Percentiles rank a stretch among this genome's conserved stretches.
These are phyloP conservation scores for Raphicerus campestris DNA, from an alignment of 2,113 vertebrate species.

Conservation along the genomic window DNA sequence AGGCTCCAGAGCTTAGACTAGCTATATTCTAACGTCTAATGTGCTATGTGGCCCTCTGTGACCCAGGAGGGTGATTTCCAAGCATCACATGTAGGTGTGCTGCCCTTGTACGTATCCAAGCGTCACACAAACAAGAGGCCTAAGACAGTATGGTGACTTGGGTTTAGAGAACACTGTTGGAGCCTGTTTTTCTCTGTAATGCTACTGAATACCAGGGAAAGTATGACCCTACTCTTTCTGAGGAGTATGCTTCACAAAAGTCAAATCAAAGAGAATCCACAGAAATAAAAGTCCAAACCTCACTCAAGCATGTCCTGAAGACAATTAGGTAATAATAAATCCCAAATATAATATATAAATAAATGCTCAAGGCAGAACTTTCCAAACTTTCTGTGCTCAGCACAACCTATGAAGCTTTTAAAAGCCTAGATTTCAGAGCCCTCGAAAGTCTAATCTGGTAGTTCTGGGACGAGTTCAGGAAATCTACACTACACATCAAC, in stretches of 20 bases:
- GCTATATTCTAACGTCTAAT: conserved; percentile 58
- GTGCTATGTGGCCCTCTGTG: conserved; percentile 30
- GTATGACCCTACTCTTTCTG: background rate
- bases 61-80: conserved; percentile 40
- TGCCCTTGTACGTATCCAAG: background rate
- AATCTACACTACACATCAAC: background rate
- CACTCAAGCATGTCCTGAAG: background rate
- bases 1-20: conserved; percentile 63
- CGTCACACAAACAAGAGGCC: background rate
- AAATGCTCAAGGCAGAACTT: background rate
- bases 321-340: background rate
- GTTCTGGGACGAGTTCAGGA: background rate
- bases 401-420: background rate
- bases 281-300: background rate
- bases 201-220: background rate
- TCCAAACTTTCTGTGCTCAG: background rate
- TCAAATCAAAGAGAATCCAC: conserved; percentile 7
- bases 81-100: background rate
- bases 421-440: background rate
- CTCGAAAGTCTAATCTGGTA: background rate
- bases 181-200: background rate
- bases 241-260: background rate
- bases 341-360: background rate
- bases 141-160: background rate
- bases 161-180: background rate